Base-by-base conservation (phyloP, 2,113 vertebrate species). In the Lampris incognitus region DNA sequence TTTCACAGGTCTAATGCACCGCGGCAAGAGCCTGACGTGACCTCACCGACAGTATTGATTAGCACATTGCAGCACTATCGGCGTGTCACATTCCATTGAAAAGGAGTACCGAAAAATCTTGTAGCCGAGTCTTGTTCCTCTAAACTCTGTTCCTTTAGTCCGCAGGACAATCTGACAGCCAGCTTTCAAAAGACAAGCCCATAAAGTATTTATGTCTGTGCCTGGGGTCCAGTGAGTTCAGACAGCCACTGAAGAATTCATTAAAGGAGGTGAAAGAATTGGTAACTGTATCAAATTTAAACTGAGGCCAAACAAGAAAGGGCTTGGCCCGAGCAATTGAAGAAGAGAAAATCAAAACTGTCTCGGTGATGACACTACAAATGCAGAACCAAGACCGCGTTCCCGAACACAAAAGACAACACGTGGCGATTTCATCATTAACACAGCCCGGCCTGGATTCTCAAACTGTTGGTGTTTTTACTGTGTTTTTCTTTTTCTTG, bases 241-340 rank as follows among this genome's bases (percentile, higher is more conserved):
- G 90, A 90, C 87, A 91, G 91, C 85, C 92, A 89, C 92, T 90
- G 90, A 92, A 91, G 90, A 93, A 93, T 92, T 93, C 90, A 92
- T 93, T 93, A 94, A 87, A 92, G 85, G 88, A 88, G 88, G 90
- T 91, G 89, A 94, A 91, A 88, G 89, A 90, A 91, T 88, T 91
- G 90, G 90, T 91, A 93, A 90, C 89, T 87, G 87, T 72, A 90
- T 83, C 81, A 86, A 87, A 91, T 90, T 87, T 85, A 89, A 88
- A 88, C 87, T 73, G 63, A 89, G 85, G 84, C 86, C 88, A 87
- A 91, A 89, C 87, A 91, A 90, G 82, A 91, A 83, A 87, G 86
- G 77, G 66, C 78, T 85, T 68, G 54, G 76, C 56, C 77, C 68
- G 44, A 74, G 75, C 44, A 72, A 65, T 61, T 66, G 78, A 83